Percentiles rank a stretch among this genome's conserved stretches.
These are phyloP conservation scores for Hypsibius dujardini DNA, from an alignment of 1,140 invertebrate genomes.

Conservation along the genomic window DNA sequence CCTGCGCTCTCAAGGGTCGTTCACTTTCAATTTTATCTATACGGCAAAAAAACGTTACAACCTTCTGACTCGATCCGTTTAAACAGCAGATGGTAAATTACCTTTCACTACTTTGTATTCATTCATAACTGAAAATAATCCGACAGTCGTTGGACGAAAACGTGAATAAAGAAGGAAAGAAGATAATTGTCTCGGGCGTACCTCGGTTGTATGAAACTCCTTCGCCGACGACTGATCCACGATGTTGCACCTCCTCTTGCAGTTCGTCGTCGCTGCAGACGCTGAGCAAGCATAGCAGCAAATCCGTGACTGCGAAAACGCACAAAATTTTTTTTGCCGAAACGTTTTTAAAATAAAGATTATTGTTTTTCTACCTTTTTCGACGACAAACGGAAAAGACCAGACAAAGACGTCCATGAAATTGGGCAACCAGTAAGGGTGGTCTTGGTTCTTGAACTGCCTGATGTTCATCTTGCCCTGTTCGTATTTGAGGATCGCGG, in stretches of 20 bases:
- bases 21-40: background rate
- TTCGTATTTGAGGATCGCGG: constrained; percentile 99
- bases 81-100: background rate
- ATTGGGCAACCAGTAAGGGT: constrained; percentile 99
- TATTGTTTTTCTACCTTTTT: constrained; percentile 55
- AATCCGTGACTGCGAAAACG: constrained; percentile 76
- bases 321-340: no score
- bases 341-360: constrained; percentile 20
- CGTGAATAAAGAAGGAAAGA: background rate
- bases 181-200: background rate
- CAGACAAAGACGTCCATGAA: constrained; percentile 99
- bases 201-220: constrained; percentile 15
- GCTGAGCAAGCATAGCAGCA: constrained; percentile 98
- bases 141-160: background rate
- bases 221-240: constrained; percentile 33
- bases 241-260: constrained; percentile 51
- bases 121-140: constrained; percentile 3
- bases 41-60: no score
- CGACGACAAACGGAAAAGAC: constrained; percentile 98
- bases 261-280: constrained; percentile 99
- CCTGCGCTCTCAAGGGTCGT: background rate
- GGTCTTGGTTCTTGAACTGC: constrained; percentile 99
- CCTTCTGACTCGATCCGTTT: no score
- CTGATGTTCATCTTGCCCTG: constrained; percentile 99
- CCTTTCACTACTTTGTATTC: background rate